phyloP scores from a whole-genome alignment of 2,888 invertebrate genomes.

The Azorinus chamasolen region DNA sequence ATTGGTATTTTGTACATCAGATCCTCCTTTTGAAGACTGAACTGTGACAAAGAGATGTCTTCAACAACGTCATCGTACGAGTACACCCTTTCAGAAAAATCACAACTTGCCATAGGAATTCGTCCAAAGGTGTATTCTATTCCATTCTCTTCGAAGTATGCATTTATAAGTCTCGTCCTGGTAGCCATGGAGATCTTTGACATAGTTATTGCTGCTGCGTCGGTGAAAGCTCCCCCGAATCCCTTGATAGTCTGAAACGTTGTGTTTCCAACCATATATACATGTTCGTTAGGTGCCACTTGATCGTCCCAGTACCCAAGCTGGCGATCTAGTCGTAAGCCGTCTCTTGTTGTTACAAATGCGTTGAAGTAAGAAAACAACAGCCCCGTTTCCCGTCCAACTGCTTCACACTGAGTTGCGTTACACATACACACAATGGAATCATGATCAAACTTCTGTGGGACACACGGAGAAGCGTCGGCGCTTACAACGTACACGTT shows the following conservation, averaged over 20 bases:
- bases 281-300: conserved; percentile 7
- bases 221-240: conserved; percentile 95
- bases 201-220: conserved; percentile 91
- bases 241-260: conserved; percentile 91
- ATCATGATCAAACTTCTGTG: conserved; percentile 42
- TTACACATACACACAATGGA: conserved; percentile 64
- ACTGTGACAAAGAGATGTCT: conserved; percentile 87
- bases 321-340: conserved; percentile 28
- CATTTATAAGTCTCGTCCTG: conserved; percentile 88
- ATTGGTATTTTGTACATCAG: conserved; percentile 45
- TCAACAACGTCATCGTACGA: conserved; percentile 91
- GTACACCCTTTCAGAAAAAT: conserved; percentile 94
- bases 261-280: conserved; percentile 35
- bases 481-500: neutral
- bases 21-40: conserved; percentile 33
- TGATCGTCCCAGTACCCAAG: conserved; percentile 20
- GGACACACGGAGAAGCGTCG: conserved; percentile 31
- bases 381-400: neutral
- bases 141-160: conserved; percentile 88
- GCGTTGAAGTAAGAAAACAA: conserved; percentile 12
- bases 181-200: conserved; percentile 88
- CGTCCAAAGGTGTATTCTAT: conserved; percentile 93
- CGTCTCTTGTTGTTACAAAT: conserved; percentile 27
- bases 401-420: conserved; percentile 54
- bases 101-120: conserved; percentile 94